Evolutionary conservation across 53 echinoderm and acorn worm genomes (phyloP), one percentile per base, ranked within the genome.

Genomic region (Glandiceps talaboti): DNA sequence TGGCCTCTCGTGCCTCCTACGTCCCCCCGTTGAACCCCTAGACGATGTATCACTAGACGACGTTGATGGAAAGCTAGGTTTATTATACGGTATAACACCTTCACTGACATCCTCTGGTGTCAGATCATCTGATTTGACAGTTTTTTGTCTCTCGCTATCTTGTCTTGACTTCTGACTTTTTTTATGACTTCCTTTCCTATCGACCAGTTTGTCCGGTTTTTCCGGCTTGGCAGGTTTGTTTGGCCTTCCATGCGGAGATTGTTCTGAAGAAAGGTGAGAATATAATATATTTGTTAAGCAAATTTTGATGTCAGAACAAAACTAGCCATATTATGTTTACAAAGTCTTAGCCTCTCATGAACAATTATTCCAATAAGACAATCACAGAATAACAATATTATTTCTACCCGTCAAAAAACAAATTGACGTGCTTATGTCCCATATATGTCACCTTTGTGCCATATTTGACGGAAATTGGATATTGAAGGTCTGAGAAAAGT

Each of bases 21-120:
- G 64, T n/a, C n/a, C n/a, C 64, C 64, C 64, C 20, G 64, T 45
- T 45, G 64, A 45, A 45, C 64, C 64, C 20, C 64, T 6, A 6
- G 79, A 78, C 31, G 32, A 78, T 1, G 79, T 78, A 78, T 78
- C 32, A 32, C 79, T 78, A 0, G 79, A 32, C 27, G 79, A 78
- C 32, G 79, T 27, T 20, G 79, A 78, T 1, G 79, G 79, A 32
- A 78, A 78, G 6, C 32, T 26, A 14, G 79, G 79, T 32, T 78
- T 78, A 32, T 32, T 28, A 31, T 78, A 78, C 1, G 79, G 79
- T 30, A 32, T 31, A 31, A 78, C n/a, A 14, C 31, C 79, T 31
- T 45, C 64, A 45, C 64, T 45, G 6, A 12, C 64, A 6, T 12
- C 6, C 20, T 45, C 64, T 12, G 6, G 64, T 45, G 6, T 6